phyloP scores from a whole-genome alignment of 2,113 vertebrate genomes.

The Chlamydotis undulata region DNA sequence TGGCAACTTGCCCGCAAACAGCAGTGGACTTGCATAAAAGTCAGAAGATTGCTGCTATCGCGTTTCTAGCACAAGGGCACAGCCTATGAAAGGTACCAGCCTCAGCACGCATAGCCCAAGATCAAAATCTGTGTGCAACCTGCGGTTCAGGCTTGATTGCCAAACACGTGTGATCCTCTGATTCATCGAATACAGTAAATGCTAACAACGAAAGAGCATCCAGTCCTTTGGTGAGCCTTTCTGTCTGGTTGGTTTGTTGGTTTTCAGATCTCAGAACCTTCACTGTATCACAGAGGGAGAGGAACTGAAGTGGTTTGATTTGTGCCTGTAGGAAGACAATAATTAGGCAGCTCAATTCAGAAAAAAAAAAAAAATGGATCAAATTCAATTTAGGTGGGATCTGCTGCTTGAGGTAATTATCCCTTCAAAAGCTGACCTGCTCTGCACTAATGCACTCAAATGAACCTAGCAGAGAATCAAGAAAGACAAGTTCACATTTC shows the following conservation, averaged over 20 bases:
- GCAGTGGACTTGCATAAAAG: not conserved
- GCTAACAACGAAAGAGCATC: not conserved
- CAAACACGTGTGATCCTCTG: accelerated
- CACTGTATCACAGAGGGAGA: not conserved
- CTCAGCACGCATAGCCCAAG: not conserved
- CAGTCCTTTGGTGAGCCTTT: not conserved
- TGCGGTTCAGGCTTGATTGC: not conserved
- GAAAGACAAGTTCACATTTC: not conserved
- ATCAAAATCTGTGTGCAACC: not conserved
- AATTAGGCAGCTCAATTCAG: not conserved
- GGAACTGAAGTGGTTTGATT: not conserved
- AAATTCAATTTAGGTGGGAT: not conserved
- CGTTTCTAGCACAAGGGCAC: not conserved
- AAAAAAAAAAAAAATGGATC: not conserved
- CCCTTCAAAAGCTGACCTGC: not conserved
- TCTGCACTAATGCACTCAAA: not conserved
- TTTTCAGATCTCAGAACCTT: not conserved
- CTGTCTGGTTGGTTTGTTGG: not conserved
- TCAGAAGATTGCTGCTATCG: not conserved
- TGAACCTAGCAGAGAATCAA: accelerated
- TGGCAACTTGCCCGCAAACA: not conserved
- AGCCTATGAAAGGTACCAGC: not conserved
- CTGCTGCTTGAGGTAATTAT: not conserved
- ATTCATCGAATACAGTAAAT: not conserved
- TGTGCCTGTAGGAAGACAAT: not conserved